A percentile compares a stretch with the other conserved stretches of the same genome.
Conservation (phyloP, 1,140 invertebrate genomes). For the Leguminivora glycinivorella region DNA sequence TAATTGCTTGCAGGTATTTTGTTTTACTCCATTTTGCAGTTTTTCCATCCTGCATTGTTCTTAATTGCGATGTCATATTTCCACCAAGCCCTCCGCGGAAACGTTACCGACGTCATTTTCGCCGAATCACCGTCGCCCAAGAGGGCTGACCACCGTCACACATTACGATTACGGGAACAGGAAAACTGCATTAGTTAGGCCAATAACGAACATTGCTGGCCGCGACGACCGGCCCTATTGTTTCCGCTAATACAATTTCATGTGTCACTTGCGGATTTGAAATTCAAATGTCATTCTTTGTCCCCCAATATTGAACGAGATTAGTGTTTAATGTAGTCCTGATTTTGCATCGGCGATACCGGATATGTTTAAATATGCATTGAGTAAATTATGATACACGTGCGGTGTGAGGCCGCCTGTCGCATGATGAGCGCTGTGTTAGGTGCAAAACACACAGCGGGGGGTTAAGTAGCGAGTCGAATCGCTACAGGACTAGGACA, state of each 20-base stretch:
- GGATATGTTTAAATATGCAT: constrained; percentile 16
- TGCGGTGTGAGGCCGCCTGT: neutral
- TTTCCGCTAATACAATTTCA: constrained; percentile 45
- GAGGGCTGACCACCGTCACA: neutral
- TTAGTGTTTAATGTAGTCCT: constrained; percentile 39
- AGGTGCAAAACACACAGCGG: neutral
- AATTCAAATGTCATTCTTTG: constrained; percentile 59
- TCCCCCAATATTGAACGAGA: constrained; percentile 43
- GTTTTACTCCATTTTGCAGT: neutral
- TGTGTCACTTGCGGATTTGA: constrained; percentile 60
- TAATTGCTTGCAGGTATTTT: too few species aligned
- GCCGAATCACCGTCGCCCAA: neutral
- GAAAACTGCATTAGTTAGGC: constrained; percentile 26
- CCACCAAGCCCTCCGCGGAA: neutral
- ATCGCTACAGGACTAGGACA: too few species aligned
- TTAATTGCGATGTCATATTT: neutral
- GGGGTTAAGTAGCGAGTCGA: neutral
- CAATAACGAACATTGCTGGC: constrained; percentile 14
- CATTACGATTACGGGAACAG: constrained; percentile 18
- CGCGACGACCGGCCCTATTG: constrained; percentile 46
- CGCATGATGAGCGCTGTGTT: constrained; percentile 33
- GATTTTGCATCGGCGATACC: constrained; percentile 19
- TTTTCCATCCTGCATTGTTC: neutral
- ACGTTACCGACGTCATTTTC: constrained; percentile 5
- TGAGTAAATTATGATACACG: constrained; percentile 19